Evolutionary conservation across 2,797 vertebrate species (phyloP), one percentile per base, ranked within the genome.

Genomic region (Kryptopterus vitreolus): DNA sequence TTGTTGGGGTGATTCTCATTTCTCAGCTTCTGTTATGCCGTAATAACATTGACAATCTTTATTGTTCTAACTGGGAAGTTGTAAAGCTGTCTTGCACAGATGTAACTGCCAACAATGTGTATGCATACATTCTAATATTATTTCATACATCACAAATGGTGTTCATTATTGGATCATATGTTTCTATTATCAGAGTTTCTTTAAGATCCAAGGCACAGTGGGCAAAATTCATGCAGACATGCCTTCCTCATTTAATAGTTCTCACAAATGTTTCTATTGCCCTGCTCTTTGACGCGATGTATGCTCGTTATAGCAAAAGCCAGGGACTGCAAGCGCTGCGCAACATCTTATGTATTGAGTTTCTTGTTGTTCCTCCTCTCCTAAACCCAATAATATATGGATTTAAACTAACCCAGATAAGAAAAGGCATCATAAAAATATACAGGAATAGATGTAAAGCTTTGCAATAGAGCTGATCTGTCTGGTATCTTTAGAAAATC

Each of bases 51-150:
- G 22, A 62, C 11, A 89, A 88, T 75, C 35, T 92, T 22, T 92
- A 89, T 82, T 92, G 92, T 84, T 89, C 87, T 43, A 92, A 90
- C 86, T 92, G 91, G 92, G 88, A 85, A 0, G 83, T 93, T 81
- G 89, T 92, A 55, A 90, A 88, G 78, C 87, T 92, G 29, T 90
- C 92, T 0, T 92, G 92, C 79, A 15, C 22, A 0, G 82, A 89
- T 78, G 89, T 83, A 0, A 88, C 73, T 1, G 0, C 84, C 26
- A 90, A 91, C 82, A 91, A 86, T 78, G 20, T 88, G 48, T 91
- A 91, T 20, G 87, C 84, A 26, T 88, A 86, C 2, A 1, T 87
- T 63, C 29, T 92, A 0, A 84, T 63, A 2, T 4, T 90, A 57
- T 82, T 66, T 1, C 88, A 91, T 76, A 0, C 83, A 0, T 46